Percentiles rank a stretch among this genome's conserved stretches.
Evolutionary conservation across 1,140 invertebrate species (phyloP).

Genomic region (Hermetia illucens): DNA sequence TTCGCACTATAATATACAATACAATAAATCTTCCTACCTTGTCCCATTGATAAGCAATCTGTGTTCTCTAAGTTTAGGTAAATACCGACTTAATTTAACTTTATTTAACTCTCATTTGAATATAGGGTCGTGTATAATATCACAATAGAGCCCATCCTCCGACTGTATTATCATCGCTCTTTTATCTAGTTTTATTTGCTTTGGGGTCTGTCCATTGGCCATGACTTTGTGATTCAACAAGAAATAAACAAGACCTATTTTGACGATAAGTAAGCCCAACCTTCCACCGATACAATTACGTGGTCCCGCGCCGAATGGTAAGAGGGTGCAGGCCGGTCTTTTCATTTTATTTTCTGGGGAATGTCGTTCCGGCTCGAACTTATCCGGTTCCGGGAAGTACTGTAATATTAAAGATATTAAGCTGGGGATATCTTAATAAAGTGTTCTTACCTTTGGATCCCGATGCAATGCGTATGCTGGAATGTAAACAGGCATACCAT

Average conservation of each 20-base stretch:
- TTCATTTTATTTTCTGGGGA: constrained; percentile 6
- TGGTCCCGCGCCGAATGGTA: constrained; percentile 26
- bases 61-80: no score
- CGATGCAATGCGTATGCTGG: constrained; percentile 5
- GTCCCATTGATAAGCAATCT: no score
- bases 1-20: no score
- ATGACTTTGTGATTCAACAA: constrained; percentile 14
- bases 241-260: constrained; percentile 20
- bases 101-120: background rate
- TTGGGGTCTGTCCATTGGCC: background rate
- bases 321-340: constrained; percentile 25
- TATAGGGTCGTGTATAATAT: background rate
- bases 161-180: background rate
- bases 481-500: constrained; percentile 7
- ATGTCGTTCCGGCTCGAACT: constrained; percentile 8
- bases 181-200: background rate
- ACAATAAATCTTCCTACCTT: no score
- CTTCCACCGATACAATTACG: constrained; percentile 33
- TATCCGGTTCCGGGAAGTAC: constrained; percentile 6
- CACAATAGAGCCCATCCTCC: background rate
- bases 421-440: background rate
- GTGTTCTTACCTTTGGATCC: constrained; percentile 17
- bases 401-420: no score
- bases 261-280: constrained; percentile 24
- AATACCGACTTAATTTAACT: no score